These are phyloP conservation scores for Gallinago stenura DNA, from an alignment of 2,797 vertebrate genomes.

Conservation along the genomic window DNA sequence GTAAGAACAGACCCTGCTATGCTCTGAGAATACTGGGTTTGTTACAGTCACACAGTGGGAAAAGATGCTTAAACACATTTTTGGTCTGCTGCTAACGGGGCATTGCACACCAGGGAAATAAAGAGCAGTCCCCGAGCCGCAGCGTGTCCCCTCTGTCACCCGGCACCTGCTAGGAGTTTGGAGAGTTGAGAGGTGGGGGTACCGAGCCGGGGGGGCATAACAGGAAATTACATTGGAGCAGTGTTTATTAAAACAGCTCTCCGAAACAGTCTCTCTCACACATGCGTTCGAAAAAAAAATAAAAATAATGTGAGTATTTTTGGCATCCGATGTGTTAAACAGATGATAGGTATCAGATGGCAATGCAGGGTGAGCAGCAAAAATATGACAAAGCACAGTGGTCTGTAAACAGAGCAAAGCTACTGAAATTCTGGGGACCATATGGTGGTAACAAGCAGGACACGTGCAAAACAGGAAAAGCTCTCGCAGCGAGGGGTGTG, in stretches of 20 bases:
- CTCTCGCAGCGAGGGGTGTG: slow-evolving; percentile 26
- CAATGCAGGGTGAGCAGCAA: slow-evolving; percentile 27
- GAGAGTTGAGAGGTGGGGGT: not conserved
- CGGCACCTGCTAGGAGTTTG: slow-evolving; percentile 5
- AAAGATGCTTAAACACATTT: not conserved
- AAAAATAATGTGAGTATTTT: slow-evolving; percentile 13
- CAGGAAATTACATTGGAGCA: slow-evolving; percentile 44
- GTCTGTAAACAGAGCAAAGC: slow-evolving; percentile 56
- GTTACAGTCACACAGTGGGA: not conserved
- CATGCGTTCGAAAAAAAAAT: not conserved
- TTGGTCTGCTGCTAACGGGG: not conserved
- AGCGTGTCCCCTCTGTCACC: not conserved
- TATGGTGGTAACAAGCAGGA: slow-evolving; percentile 60
- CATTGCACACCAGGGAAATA: not conserved
- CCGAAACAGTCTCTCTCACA: slow-evolving; percentile 25
- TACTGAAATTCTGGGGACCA: slow-evolving; percentile 13
- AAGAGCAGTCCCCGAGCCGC: not conserved
- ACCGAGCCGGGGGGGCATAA: not conserved
- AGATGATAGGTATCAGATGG: slow-evolving; percentile 54
- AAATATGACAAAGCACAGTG: slow-evolving; percentile 56
- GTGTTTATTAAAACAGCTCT: slow-evolving; percentile 45
- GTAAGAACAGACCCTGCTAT: not conserved
- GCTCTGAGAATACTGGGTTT: not conserved
- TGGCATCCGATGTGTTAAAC: slow-evolving; percentile 52
- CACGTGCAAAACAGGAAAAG: slow-evolving; percentile 58